A percentile compares a stretch with the other conserved stretches of the same genome.
These are phyloP conservation scores for Rhorus exstirpatorius DNA, from an alignment of 2,888 invertebrate genomes.

Conservation along the genomic window DNA sequence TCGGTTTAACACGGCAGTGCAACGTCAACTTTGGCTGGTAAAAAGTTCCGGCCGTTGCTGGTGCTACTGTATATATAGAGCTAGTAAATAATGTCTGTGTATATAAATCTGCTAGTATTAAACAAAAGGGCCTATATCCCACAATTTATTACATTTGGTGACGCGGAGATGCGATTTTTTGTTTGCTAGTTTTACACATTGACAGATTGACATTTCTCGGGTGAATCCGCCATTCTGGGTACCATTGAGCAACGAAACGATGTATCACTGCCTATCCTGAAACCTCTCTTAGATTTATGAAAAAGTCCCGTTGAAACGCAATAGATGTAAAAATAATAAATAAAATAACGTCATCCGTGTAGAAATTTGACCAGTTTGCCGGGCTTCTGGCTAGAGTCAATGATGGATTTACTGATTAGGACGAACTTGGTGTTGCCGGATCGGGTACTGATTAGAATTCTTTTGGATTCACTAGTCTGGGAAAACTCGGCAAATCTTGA, in stretches of 20 bases:
- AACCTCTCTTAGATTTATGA: slow-evolving; percentile 22
- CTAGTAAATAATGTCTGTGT: not conserved
- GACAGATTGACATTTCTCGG: not conserved
- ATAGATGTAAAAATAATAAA: no score
- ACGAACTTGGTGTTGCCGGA: no score
- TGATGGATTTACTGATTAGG: no score
- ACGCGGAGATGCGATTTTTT: not conserved
- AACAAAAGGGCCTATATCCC: not conserved
- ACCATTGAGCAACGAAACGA: slow-evolving; percentile 2
- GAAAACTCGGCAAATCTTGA: no score
- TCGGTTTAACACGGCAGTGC: slow-evolving; percentile 34
- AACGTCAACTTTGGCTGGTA: slow-evolving; percentile 50
- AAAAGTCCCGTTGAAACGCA: no score
- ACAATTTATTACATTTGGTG: not conserved
- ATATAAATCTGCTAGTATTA: not conserved
- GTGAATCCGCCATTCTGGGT: not conserved
- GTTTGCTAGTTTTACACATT: slow-evolving; percentile 5
- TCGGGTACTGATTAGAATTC: no score
- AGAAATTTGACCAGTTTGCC: no score
- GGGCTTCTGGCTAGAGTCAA: no score
- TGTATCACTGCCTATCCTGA: slow-evolving; percentile 12
- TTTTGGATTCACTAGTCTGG: no score
- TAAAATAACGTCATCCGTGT: no score
- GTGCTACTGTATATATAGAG: not conserved
- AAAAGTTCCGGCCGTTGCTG: slow-evolving; percentile 44